Evolutionary conservation across 1,140 invertebrate species (phyloP), one percentile per base, ranked within the genome.

Genomic region (Drosophila orena): DNA sequence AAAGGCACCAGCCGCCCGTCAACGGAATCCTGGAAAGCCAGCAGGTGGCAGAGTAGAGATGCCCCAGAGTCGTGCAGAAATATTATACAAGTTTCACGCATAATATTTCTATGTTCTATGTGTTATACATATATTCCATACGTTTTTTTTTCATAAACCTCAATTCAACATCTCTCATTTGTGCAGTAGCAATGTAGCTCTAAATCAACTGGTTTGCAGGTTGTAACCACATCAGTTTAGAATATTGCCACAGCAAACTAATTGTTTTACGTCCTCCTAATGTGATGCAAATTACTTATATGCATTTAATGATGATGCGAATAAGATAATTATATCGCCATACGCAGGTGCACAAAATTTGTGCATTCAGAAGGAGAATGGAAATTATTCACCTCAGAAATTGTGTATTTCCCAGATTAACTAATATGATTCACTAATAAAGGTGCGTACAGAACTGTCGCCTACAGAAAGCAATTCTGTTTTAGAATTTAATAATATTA

Each of bases 1-100:
- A 56, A 60, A 44, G 22, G 34, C 7, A 50, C 20, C 34, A 24
- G 53, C 37, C 37, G 40, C 17, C 54, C 55, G 71, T 58, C 60
- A 70, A 77, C 37, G 54, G 34, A 24, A 15, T 59, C n/a, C 40
- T 27, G 35, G 15, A 68, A 43, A 40, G 24, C 49, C 54, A 66
- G 74, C 74, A 70, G 74, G 72, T 76, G 72, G 72, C 34, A 42
- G 38, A 20, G 34, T 42, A 76, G 72, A 58, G 72, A 76, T 76
- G 72, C 52, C 60, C 72, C 7, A 35, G 20, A 42, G 42, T 65
- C 71, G 40, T 22, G 34, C 14, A 11, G 12, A 17, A 35, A 60
- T 24, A 55, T 12, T 43, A 22, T n/a, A 15, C 4, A 30, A 49
- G 15, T 5, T 11, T 1, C 8, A 20, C 15, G 15, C 15, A 0